A percentile compares a stretch with the other conserved stretches of the same genome.
Evolutionary conservation across 2,888 invertebrate species (phyloP).

Genomic region (Drosophila macrospina): DNA sequence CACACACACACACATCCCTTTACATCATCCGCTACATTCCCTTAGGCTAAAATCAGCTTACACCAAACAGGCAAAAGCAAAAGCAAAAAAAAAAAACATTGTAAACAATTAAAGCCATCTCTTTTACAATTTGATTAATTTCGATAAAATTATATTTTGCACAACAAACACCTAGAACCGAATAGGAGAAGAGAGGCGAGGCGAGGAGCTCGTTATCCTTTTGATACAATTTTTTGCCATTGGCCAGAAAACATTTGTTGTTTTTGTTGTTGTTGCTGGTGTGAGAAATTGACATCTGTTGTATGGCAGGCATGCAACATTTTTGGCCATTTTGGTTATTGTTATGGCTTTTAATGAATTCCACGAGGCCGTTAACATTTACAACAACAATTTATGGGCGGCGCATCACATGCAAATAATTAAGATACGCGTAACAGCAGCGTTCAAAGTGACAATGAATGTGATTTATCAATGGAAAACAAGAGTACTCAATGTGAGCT

Average conservation of each 20-base stretch:
- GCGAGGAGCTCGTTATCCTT: neutral
- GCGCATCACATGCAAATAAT: slow-evolving; percentile 56
- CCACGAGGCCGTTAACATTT: slow-evolving; percentile 51
- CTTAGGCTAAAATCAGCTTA: neutral
- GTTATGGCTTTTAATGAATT: slow-evolving; percentile 65
- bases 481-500: neutral
- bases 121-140: slow-evolving; percentile 67
- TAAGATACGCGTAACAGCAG: slow-evolving; percentile 52
- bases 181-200: no score
- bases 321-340: slow-evolving; percentile 52
- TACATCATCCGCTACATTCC: no score
- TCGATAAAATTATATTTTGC: slow-evolving; percentile 43
- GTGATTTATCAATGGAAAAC: slow-evolving; percentile 41
- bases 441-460: slow-evolving; percentile 48
- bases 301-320: slow-evolving; percentile 14
- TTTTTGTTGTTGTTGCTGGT: neutral
- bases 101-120: slow-evolving; percentile 50
- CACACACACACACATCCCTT: no score
- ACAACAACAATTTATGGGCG: slow-evolving; percentile 34
- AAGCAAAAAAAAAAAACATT: neutral
- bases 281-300: slow-evolving; percentile 22
- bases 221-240: slow-evolving; percentile 2
- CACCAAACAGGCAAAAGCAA: neutral
- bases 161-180: neutral
- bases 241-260: neutral